phyloP scores from a whole-genome alignment of 92 coral and sea anemone species.

The Phymanthus crucifer region DNA sequence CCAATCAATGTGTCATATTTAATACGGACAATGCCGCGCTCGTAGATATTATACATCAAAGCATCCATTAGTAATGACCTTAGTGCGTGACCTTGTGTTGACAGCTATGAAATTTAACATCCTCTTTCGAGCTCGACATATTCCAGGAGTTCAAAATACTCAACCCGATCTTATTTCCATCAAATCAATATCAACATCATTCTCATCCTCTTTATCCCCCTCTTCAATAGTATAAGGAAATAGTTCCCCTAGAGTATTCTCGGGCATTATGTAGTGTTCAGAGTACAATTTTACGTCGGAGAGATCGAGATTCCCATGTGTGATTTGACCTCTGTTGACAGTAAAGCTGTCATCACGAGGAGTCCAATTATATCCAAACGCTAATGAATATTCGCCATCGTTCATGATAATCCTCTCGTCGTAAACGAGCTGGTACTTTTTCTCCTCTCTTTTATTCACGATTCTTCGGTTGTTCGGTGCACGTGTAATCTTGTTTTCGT shows the following conservation, averaged over 20 bases:
- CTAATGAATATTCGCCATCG: constrained; percentile 10
- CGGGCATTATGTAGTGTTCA: too few species aligned
- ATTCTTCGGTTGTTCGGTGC: constrained; percentile 27
- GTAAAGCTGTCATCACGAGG: not conserved
- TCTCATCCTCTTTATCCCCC: too few species aligned
- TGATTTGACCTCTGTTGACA: not conserved
- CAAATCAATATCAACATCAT: too few species aligned
- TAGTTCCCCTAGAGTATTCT: too few species aligned
- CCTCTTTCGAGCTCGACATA: too few species aligned
- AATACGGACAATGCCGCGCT: too few species aligned
- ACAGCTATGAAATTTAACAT: not conserved
- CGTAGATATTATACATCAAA: too few species aligned
- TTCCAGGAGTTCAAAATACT: not conserved
- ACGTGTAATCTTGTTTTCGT: constrained; percentile 33
- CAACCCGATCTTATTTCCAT: too few species aligned
- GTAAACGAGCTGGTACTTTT: constrained; percentile 36
- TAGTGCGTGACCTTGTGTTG: not conserved
- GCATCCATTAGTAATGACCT: not conserved
- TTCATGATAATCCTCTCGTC: constrained; percentile 28
- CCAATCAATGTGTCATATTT: constrained; percentile 5
- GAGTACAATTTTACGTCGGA: not conserved
- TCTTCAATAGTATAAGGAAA: too few species aligned
- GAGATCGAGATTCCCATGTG: not conserved
- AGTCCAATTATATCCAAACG: constrained; percentile 16
- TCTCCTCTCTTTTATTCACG: constrained; percentile 34